These are phyloP conservation scores for Ophion costatus DNA, from an alignment of 2,888 invertebrate genomes.

Conservation along the genomic window DNA sequence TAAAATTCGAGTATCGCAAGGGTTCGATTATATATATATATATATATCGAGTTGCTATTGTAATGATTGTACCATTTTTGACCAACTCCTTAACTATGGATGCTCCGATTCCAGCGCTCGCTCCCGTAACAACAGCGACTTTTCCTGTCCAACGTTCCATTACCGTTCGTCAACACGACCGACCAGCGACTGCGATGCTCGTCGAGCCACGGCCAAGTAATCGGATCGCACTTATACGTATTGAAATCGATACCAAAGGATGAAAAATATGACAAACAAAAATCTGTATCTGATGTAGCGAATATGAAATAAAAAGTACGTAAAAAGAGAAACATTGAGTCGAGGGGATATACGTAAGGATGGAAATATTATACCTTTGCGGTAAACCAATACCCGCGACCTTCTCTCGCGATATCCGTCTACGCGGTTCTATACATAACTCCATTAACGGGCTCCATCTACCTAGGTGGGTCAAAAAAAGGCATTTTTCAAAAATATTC, in stretches of 20 bases:
- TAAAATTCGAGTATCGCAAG: not conserved
- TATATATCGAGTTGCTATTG: not conserved
- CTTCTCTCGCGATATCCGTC: constrained; percentile 39
- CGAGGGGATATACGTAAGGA: not conserved
- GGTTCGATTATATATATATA: not conserved
- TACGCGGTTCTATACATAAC: not conserved
- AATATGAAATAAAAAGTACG: not conserved
- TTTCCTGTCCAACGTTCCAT: constrained; percentile 84
- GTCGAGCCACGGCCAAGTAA: constrained; percentile 47
- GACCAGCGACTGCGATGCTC: constrained; percentile 55
- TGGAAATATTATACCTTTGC: constrained; percentile 67
- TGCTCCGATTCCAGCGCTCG: constrained; percentile 84
- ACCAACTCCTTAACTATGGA: constrained; percentile 81
- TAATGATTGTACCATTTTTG: constrained; percentile 76
- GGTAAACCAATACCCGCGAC: constrained; percentile 69
- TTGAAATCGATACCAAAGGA: constrained; percentile 69
- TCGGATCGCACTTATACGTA: constrained; percentile 72
- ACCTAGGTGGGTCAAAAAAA: no score
- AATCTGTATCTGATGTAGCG: constrained; percentile 13
- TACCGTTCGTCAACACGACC: constrained; percentile 45
- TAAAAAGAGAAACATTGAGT: not conserved
- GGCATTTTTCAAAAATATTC: no score
- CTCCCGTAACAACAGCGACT: constrained; percentile 84
- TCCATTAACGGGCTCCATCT: not conserved
- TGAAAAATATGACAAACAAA: constrained; percentile 17